A percentile compares a stretch with the other conserved stretches of the same genome.
These are phyloP conservation scores for Malacoraja senta DNA, from an alignment of 2,797 vertebrate genomes.

Conservation along the genomic window DNA sequence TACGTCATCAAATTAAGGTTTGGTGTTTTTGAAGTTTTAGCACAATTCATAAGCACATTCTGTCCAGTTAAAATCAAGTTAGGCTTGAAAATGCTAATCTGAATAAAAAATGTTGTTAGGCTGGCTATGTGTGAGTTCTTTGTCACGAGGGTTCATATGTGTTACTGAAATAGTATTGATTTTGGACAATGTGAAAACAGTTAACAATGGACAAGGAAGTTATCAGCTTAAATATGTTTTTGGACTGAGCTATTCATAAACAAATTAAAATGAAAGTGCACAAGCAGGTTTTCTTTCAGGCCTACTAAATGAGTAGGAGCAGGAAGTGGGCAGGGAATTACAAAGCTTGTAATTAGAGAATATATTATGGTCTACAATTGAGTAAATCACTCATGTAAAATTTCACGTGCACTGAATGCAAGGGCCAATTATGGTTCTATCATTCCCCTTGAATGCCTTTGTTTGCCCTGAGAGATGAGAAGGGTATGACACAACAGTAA, in stretches of 20 bases:
- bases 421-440: conserved; percentile 30
- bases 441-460: conserved; percentile 27
- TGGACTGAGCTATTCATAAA: background rate
- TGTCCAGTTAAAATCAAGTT: conserved; percentile 8
- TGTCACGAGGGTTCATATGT: background rate
- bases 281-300: background rate
- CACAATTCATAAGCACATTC: background rate
- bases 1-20: background rate
- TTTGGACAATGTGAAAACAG: background rate
- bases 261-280: background rate
- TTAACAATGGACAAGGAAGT: conserved; percentile 9
- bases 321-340: conserved; percentile 31
- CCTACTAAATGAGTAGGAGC: conserved; percentile 34
- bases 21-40: background rate
- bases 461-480: conserved; percentile 18
- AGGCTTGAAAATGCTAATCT: background rate
- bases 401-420: conserved; percentile 21
- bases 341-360: conserved; percentile 27
- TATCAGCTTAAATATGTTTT: conserved; percentile 20
- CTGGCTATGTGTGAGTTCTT: background rate
- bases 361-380: conserved; percentile 19
- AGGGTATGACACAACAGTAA: background rate
- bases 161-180: conserved; percentile 6
- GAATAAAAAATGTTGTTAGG: background rate
- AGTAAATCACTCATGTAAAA: conserved; percentile 4